Evolutionary conservation across 2,888 invertebrate species (phyloP).

Genomic region (Sepiola atlantica): DNA sequence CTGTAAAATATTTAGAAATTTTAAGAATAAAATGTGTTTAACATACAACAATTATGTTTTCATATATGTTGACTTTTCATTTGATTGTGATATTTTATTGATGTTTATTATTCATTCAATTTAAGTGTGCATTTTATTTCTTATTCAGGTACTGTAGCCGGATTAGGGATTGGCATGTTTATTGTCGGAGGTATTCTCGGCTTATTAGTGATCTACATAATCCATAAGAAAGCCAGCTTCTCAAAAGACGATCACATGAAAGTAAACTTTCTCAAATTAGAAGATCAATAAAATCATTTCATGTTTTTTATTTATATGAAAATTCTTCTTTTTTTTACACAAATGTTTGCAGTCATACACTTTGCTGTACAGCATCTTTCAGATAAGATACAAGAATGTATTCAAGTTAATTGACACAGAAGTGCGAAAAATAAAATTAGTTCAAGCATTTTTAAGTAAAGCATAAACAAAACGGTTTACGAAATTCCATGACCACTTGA

Average conservation of each 20-base stretch:
- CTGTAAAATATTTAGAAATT: too few relatives aligned
- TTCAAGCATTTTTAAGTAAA: not conserved
- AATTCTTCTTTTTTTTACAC: not conserved
- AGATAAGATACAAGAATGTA: not conserved
- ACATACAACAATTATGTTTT: too few relatives aligned
- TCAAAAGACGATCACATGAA: not conserved
- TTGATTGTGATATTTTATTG: not conserved
- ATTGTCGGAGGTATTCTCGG: not conserved
- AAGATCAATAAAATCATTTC: not conserved
- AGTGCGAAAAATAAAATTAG: not conserved
- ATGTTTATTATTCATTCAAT: not conserved
- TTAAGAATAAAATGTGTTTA: too few relatives aligned
- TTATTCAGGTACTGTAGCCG: not conserved
- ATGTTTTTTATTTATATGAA: not conserved
- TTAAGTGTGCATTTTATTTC: not conserved
- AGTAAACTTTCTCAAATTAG: not conserved
- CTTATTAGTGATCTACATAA: not conserved
- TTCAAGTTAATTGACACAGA: not conserved
- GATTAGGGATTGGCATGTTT: conserved; percentile 9
- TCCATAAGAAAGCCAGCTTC: not conserved
- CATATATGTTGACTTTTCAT: too few relatives aligned
- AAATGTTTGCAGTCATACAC: not conserved
- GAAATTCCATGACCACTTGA: too few relatives aligned
- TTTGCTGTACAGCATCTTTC: not conserved
- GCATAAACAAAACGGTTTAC: too few relatives aligned